These are phyloP conservation scores for Takifugu ocellatus DNA, from an alignment of 2,797 vertebrate genomes.

Conservation along the genomic window DNA sequence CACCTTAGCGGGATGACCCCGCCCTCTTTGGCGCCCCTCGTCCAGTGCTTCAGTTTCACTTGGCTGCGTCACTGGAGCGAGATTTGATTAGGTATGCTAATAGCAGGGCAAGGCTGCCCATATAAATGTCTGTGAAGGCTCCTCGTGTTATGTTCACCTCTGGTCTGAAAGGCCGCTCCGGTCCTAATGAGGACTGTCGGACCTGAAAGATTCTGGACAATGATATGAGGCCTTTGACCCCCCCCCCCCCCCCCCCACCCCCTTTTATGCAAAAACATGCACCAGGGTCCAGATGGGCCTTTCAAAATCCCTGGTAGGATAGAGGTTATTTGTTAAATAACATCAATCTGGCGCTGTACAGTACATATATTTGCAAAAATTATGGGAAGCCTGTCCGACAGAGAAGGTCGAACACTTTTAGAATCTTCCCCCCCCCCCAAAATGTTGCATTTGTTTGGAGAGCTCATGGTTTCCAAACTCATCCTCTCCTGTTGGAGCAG, in stretches of 20 bases:
- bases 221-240: not conserved
- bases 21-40: conserved; percentile 21
- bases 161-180: too few species aligned
- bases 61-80: conserved; percentile 15
- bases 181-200: too few species aligned
- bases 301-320: conserved; percentile 14
- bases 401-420: conserved; percentile 37
- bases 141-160: too few species aligned
- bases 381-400: conserved; percentile 41
- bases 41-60: conserved; percentile 10
- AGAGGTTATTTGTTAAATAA: conserved; percentile 22
- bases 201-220: too few species aligned
- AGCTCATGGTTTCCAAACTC: too few species aligned
- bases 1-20: not conserved
- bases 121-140: conserved; percentile 4
- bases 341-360: conserved; percentile 53
- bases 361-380: conserved; percentile 55
- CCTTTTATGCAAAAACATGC: conserved; percentile 44
- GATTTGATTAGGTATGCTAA: conserved; percentile 45
- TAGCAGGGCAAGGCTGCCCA: conserved; percentile 15
- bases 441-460: too few species aligned
- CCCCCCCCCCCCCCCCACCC: too few species aligned
- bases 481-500: too few species aligned
- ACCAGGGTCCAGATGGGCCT: conserved; percentile 42
- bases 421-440: too few species aligned